Base-by-base conservation (phyloP, 2,888 invertebrate species). In the Cephus pulcher region DNA sequence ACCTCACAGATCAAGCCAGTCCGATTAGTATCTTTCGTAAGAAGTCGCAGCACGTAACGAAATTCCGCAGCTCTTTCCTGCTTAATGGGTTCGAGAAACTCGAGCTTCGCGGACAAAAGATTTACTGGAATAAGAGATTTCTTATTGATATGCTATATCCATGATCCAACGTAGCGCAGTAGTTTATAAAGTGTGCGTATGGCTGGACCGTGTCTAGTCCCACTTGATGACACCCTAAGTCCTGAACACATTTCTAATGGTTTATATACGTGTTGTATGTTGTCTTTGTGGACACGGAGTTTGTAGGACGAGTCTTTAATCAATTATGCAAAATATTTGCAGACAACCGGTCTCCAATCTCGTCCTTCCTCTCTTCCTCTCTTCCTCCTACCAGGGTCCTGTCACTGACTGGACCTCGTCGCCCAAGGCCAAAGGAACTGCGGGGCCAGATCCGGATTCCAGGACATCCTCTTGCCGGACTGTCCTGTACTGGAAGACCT, bases 291-390 rank as follows among this genome's bases (percentile, higher is more conserved):
- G 79, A 79, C 75, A 79, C 79, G 78, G 75, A 78, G 78, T 77
- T 81, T 70, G 75, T 76, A 78, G 80, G 76, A 76, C 83, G 79
- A 87, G 87, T 90, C 91, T 91, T 91, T 91, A 91, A 91, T 91
- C 91, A 91, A 91, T 91, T 91, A 91, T 91, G 90, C 84, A 90
- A 91, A 91, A 85, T 86, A 89, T 88, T 87, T 87, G 86, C 86
- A 83, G 84, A 85, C 85, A 80, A 80, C 76, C 73, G 12, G 76
- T 33, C 32, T 23, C 15, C 23, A 23, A 23, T 56, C 23, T 23
- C 9, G 0, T 9, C 12, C 69, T 30, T 68, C 35, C 34, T n/a
- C 70, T 70, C 71, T 30, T 40, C 77, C 33, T 74, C 76, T 34
- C 69, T 56, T 34, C 75, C 75, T 34, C 56, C 56, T 9, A 2